Base-by-base conservation (phyloP, 2,113 vertebrate species). In the Paramormyrops kingsleyae region DNA sequence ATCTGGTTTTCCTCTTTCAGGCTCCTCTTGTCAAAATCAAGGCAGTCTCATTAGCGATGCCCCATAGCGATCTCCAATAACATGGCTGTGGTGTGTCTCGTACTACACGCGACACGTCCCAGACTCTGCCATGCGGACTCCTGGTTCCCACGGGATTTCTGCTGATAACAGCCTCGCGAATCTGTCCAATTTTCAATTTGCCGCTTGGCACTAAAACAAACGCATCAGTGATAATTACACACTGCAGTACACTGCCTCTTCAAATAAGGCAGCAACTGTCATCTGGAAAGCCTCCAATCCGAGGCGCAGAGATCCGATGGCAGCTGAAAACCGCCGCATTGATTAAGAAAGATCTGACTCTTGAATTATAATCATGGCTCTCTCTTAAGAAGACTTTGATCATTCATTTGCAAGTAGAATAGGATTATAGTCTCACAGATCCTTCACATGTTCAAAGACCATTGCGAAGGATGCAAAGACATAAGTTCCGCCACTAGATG, bases 161-260 rank as follows among this genome's bases (percentile, higher is more conserved):
- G 88, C 31, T 59, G 49, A 42, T 84, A 84, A 44, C 77, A 53
- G 50, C 27, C 50, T 39, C 0, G 27, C 27, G 24, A 9, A 87
- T 87, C 49, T 89, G 77, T 85, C 50, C 50, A 70, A 53, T 53
- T 56, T 42, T 44, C 80, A 80, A 46, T 70, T 24, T 80, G 66
- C 88, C 44, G 53, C 83, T 90, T 87, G 86, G 70, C 86, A n/a
- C 50, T 31, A 87, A 89, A 90, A 83, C 89, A 90, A 86, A 90
- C 89, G 90, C 77, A 90, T 89, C 87, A 91, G 87, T 86, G 87
- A 85, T 90, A 91, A 89, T 90, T 90, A 91, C 87, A 89, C 74
- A 80, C 74, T 70, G 27, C 89, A 56, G 66, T 50, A 53, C 49
- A 21, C 89, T 44, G 86, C 83, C 90, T 89, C 91, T 89, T 92